Evolutionary conservation across 1,140 invertebrate genomes (phyloP), one percentile per base, ranked within the genome.

Genomic region (Camponotus pennsylvanicus): DNA sequence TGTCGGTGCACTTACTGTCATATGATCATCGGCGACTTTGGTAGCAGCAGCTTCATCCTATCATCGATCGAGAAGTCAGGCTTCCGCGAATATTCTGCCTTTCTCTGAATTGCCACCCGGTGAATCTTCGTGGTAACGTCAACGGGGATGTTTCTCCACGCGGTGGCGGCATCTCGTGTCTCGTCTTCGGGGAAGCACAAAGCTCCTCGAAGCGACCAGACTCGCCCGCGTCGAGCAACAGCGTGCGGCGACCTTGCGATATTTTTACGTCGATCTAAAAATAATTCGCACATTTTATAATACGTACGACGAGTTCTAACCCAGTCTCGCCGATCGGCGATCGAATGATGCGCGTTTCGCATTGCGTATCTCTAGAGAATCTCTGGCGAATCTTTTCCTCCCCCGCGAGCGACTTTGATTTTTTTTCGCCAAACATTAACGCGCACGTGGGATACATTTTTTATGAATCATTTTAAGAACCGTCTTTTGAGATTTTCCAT

Each of bases 201-300:
- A 77, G 71, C 86, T 82, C 42, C 8, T 63, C n/a, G 18, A 57
- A 78, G 67, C 57, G 32, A 34, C 52, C 34, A 69, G 42, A 75
- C 83, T 78, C 55, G 70, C 88, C 61, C 77, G 73, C 42, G 40
- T 66, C 86, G 75, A 67, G 63, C 83, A 80, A 75, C 86, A 88
- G 91, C 91, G 90, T 92, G 91, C 92, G 90, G 91, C 93, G 94
- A 95, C 94, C 94, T 95, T 95, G 94, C 93, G 92, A 91, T 95
- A 94, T 95, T 95, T 95, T 93, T 92, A 92, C 91, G 87, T 88
- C 86, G 79, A 88, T 92, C 93, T 94, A 95, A 95, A 94, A 95
- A 95, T 94, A 95, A 93, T 93, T 91, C 86, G 92, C 92, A 89
- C 92, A 93, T 95, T 94, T 95, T 95, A 94, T 94, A 95, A 94